A percentile compares a stretch with the other conserved stretches of the same genome.
Conservation (phyloP, 2,113 vertebrate genomes). For the Halcyon senegalensis region DNA sequence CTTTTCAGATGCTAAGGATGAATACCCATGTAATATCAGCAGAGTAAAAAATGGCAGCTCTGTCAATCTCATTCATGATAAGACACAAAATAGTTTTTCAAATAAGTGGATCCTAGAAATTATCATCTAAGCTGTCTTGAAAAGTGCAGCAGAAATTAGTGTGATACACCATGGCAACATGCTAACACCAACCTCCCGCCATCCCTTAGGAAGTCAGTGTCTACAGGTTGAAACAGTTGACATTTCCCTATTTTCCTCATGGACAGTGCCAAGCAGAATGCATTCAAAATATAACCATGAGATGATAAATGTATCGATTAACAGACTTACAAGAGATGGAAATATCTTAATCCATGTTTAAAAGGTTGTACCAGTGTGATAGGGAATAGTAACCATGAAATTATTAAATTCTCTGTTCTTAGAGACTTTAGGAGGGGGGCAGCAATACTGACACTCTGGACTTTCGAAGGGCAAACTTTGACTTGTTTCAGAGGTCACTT, state of each 20-base stretch:
- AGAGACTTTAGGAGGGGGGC: too few relatives aligned
- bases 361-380: not conserved
- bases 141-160: not conserved
- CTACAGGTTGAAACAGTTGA: not conserved
- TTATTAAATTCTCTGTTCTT: too few relatives aligned
- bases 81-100: not conserved
- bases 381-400: too few relatives aligned
- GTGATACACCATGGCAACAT: accelerated
- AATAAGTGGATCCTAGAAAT: not conserved
- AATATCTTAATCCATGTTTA: not conserved
- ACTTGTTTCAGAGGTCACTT: too few relatives aligned
- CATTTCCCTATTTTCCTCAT: not conserved
- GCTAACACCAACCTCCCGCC: not conserved
- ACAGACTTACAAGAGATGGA: not conserved
- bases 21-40: not conserved
- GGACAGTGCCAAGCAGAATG: not conserved
- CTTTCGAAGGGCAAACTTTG: too few relatives aligned
- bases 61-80: not conserved
- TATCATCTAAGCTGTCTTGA: not conserved
- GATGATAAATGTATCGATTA: not conserved
- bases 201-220: not conserved
- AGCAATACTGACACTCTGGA: too few relatives aligned
- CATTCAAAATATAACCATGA: not conserved
- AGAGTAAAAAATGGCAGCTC: not conserved
- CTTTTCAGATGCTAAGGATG: not conserved